phyloP scores from a whole-genome alignment of 1,140 invertebrate genomes.

The Lepidurus apus region DNA sequence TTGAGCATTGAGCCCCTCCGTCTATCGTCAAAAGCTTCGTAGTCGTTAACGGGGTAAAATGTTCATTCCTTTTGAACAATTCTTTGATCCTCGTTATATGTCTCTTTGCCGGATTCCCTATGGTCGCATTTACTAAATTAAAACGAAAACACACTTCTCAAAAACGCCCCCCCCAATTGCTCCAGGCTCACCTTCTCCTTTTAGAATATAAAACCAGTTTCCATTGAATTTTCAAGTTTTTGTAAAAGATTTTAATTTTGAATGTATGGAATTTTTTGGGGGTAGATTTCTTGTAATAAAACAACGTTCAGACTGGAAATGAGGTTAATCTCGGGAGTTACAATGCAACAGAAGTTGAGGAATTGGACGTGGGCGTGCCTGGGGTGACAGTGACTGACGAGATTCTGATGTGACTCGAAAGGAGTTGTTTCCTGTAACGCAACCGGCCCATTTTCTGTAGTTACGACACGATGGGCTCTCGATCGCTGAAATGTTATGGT shows the following conservation, averaged over 20 bases:
- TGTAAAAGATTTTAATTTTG: not conserved
- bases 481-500: not conserved
- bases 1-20: not conserved
- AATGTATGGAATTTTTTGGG: too few species aligned
- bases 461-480: conserved; percentile 7
- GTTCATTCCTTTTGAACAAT: not conserved
- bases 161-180: not conserved
- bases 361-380: conserved; percentile 12
- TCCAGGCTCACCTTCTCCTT: not conserved
- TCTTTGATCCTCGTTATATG: not conserved
- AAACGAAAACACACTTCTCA: not conserved
- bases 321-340: conserved; percentile 14
- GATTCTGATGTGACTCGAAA: conserved; percentile 15
- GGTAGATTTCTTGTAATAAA: not conserved
- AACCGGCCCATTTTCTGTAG: not conserved
- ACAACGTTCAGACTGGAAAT: not conserved
- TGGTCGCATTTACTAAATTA: conserved; percentile 16
- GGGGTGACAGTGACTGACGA: conserved; percentile 17
- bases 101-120: conserved; percentile 4
- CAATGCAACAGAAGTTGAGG: not conserved
- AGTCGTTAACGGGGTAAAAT: not conserved
- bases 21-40: not conserved
- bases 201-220: not conserved
- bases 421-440: conserved; percentile 18
- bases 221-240: not conserved